Conservation (phyloP, 23 tunicate genomes). For the Phallusia fumigata region DNA sequence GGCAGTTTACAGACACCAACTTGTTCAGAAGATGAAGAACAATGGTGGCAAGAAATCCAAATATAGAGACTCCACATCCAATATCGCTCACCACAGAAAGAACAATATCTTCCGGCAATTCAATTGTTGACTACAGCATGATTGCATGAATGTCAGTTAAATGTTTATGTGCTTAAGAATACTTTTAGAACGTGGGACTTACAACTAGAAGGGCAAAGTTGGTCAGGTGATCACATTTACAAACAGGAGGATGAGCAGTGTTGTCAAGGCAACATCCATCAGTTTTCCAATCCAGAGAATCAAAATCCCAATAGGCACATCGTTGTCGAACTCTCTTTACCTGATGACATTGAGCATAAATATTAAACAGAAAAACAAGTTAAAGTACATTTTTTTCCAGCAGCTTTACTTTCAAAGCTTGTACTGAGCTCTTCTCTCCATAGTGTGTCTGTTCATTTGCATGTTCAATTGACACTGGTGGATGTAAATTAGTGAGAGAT, state of each 20-base stretch:
- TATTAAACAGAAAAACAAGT: neutral
- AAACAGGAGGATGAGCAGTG: slow-evolving; percentile 1
- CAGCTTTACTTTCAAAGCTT: neutral
- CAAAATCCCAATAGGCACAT: neutral
- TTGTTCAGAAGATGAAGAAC: neutral
- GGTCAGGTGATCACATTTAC: slow-evolving; percentile 13
- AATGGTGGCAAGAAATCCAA: neutral
- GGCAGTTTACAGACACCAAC: neutral
- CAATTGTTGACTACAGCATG: neutral
- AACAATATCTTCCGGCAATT: neutral
- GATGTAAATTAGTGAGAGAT: neutral
- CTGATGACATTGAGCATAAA: too few relatives aligned
- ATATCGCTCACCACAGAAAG: neutral
- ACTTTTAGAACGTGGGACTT: neutral
- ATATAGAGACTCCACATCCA: neutral
- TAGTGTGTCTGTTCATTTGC: neutral
- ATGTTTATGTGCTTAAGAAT: neutral
- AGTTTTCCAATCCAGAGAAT: neutral
- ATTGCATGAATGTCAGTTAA: neutral
- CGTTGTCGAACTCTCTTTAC: neutral
- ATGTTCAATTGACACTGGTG: neutral
- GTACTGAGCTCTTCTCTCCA: neutral
- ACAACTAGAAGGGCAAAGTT: neutral
- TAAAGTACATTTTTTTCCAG: neutral
- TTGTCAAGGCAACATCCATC: slow-evolving; percentile 13